Percentiles rank a stretch among this genome's conserved stretches.
Conservation (phyloP, 2,888 invertebrate species). For the Tetheella fluctuosa region DNA sequence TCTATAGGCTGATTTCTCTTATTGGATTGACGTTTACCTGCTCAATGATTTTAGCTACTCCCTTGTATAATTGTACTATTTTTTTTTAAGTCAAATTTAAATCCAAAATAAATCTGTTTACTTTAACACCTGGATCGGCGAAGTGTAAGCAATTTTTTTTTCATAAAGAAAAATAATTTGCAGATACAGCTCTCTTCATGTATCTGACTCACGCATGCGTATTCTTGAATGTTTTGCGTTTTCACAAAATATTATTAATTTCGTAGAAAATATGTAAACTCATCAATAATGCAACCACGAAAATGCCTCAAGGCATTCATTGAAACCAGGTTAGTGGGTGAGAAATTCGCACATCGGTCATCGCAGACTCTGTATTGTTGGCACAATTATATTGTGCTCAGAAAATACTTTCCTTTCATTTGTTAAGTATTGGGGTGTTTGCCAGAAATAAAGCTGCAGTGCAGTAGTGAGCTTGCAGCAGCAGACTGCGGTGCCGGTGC, state of each 20-base stretch:
- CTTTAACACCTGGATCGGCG: conserved; percentile 16
- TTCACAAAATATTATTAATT: conserved; percentile 23
- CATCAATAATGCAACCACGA: conserved; percentile 30
- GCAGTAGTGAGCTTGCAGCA: conserved; percentile 79
- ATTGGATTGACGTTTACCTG: not conserved
- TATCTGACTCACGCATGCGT: conserved; percentile 35
- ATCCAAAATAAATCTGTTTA: too few relatives aligned
- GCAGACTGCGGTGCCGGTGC: conserved; percentile 73
- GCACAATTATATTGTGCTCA: conserved; percentile 38
- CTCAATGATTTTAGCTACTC: conserved; percentile 21
- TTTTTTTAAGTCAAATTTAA: too few relatives aligned
- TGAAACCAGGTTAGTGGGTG: conserved; percentile 55
- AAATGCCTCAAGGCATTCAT: conserved; percentile 27
- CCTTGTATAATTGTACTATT: too few relatives aligned
- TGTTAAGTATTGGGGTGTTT: conserved; percentile 61
- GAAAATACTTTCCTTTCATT: conserved; percentile 45
- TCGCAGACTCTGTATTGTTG: conserved; percentile 31
- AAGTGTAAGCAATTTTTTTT: too few relatives aligned
- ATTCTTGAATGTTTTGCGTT: conserved; percentile 18
- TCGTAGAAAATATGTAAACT: conserved; percentile 25
- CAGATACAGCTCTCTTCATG: conserved; percentile 19
- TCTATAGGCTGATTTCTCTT: not conserved
- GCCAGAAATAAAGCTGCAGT: conserved; percentile 83
- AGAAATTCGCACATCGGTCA: conserved; percentile 43
- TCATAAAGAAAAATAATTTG: not conserved